Evolutionary conservation across 2,113 vertebrate genomes (phyloP).

Genomic region (Aegithalos caudatus): DNA sequence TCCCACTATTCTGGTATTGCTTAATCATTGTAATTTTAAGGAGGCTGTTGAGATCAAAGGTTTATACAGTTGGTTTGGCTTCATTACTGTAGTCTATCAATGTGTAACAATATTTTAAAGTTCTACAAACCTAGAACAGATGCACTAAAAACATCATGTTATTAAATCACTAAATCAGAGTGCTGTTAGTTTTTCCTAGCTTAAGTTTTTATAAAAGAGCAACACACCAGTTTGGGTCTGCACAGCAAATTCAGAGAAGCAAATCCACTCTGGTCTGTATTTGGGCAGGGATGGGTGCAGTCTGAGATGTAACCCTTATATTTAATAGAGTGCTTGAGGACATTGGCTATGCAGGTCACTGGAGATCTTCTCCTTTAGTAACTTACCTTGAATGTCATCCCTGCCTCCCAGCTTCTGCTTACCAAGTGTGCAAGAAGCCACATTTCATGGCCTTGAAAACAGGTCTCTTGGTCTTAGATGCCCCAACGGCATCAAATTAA

Average conservation of each 20-base stretch:
- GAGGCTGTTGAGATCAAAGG: constrained; percentile 22
- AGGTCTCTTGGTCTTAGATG: not conserved
- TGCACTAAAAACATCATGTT: not conserved
- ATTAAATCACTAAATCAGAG: not conserved
- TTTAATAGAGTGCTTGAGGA: not conserved
- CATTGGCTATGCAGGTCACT: not conserved
- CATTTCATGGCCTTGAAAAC: not conserved
- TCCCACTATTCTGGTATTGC: constrained; percentile 23
- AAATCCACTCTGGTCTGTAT: not conserved
- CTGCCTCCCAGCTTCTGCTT: not conserved
- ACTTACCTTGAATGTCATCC: not conserved
- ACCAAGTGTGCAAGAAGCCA: not conserved
- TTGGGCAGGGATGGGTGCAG: not conserved
- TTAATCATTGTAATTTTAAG: constrained; percentile 59
- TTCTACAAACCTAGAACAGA: not conserved
- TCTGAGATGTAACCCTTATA: not conserved
- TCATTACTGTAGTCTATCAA: not conserved
- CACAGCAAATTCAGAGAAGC: not conserved
- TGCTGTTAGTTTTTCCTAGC: not conserved
- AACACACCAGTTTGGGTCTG: not conserved
- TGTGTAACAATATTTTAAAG: not conserved
- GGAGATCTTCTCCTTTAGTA: constrained; percentile 2
- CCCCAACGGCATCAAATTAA: not conserved
- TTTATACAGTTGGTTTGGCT: constrained; percentile 1
- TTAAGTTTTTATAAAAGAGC: not conserved